Base-by-base conservation (phyloP, 2,113 vertebrate genomes). In the Melanerpes aurifrons region DNA sequence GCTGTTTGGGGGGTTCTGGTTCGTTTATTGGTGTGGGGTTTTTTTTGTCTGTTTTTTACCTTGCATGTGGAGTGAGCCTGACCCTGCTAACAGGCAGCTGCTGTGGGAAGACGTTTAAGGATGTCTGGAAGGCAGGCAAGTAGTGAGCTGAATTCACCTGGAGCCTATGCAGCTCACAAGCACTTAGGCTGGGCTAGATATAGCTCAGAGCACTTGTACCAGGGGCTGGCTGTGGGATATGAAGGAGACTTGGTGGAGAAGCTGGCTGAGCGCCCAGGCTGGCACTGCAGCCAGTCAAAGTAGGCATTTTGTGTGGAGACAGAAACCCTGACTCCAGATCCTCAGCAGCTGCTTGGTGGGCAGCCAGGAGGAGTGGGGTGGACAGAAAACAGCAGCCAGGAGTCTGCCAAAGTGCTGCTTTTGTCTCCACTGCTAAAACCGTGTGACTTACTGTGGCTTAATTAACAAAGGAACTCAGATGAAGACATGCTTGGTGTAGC, bases 291-390 rank as follows among this genome's bases (percentile, higher is more conserved):
- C 48, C 64, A 62, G 64, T 9, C 53, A 28, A 67, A 80, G 22
- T 1, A 47, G 37, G 63, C 53, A 63, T 57, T 85, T 79, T 69
- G 17, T 76, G 48, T 28, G 64, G 58, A 77, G 73, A 81, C 58
- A 56, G 40, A 66, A 89, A 82, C 43, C 21, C 77, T 37, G 70
- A 15, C 18, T 37, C 26, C 92, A 82, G 47, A 67, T 68, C 37
- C 47, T 59, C 63, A 89, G 87, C 82, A 91, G 74, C 87, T 85
- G 85, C n/a, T 82, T 82, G 58, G 74, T 82, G 70, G 29, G 78
- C 62, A 89, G 87, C 73, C 92, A 92, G 37, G 29, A 84, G 50
- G 31, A 86, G 48, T 5, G 12, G 69, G 57, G 76, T 2, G 3
- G 73, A 69, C 24, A 31, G 69, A 66, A 35, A 62, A 47, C 66